phyloP scores from a whole-genome alignment of 2,113 vertebrate genomes.

The Fregata magnificens region DNA sequence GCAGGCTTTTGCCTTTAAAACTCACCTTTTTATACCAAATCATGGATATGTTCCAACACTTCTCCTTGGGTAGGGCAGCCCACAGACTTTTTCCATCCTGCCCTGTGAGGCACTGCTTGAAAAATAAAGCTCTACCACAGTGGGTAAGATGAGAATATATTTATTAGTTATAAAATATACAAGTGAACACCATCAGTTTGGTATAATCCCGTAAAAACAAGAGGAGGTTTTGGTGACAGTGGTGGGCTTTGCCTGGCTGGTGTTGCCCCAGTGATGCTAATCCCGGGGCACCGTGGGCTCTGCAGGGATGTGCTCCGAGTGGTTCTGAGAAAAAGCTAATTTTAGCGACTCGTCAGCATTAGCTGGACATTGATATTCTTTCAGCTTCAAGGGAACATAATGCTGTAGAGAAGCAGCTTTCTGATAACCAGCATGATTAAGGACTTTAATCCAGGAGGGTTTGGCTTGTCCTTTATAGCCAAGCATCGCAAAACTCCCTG shows the following conservation, averaged over 20 bases:
- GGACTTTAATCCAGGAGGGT: slow-evolving; percentile 56
- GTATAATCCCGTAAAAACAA: not conserved
- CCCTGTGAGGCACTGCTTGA: not conserved
- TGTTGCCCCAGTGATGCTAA: not conserved
- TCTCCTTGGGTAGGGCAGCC: not conserved
- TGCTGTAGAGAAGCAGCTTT: slow-evolving; percentile 32
- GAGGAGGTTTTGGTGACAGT: not conserved
- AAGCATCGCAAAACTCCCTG: slow-evolving; percentile 62
- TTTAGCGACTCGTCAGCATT: not conserved
- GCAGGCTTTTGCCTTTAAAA: not conserved
- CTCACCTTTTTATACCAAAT: not conserved
- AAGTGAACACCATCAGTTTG: not conserved
- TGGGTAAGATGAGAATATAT: not conserved
- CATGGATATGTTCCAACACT: not conserved
- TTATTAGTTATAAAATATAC: slow-evolving; percentile 34
- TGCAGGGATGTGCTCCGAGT: not conserved
- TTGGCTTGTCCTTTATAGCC: slow-evolving; percentile 32
- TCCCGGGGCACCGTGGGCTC: not conserved
- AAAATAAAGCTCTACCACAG: slow-evolving; percentile 4
- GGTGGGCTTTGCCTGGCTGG: not conserved
- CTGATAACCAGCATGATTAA: slow-evolving; percentile 6
- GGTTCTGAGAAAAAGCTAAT: not conserved
- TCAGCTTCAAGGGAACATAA: slow-evolving; percentile 37
- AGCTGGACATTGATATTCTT: slow-evolving; percentile 19
- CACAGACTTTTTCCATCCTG: not conserved